A percentile compares a stretch with the other conserved stretches of the same genome.
phyloP scores from a whole-genome alignment of 2,113 vertebrate genomes.

The Apteryx owenii region DNA sequence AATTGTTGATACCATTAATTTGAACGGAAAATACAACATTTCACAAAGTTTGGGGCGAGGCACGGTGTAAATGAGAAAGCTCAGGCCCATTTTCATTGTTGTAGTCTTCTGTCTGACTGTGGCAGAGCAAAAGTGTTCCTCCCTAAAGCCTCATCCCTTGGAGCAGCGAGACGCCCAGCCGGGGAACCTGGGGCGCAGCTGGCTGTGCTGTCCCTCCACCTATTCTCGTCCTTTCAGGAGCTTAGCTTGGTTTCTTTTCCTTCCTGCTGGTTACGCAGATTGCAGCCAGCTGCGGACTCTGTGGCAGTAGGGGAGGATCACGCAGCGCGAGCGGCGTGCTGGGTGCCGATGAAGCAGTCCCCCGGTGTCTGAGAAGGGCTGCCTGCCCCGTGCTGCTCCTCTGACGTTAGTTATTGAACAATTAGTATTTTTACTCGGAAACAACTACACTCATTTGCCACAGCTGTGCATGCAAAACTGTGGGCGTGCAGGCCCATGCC shows the following conservation, averaged over 20 bases:
- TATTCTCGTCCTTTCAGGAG: background rate
- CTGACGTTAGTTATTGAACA: background rate
- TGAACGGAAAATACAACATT: background rate
- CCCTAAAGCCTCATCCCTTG: background rate
- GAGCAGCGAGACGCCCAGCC: background rate
- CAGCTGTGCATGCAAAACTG: background rate
- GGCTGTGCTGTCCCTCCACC: background rate
- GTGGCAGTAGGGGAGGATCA: background rate
- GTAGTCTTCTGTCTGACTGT: background rate
- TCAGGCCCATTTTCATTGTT: background rate
- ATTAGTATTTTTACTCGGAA: background rate
- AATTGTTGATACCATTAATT: background rate
- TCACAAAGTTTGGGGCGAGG: background rate
- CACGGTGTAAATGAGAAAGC: background rate
- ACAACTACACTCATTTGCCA: background rate
- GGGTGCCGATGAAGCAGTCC: background rate
- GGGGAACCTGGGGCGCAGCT: background rate
- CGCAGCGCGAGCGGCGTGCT: background rate
- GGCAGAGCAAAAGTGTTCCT: background rate
- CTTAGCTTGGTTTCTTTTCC: background rate
- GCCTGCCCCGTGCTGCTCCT: background rate
- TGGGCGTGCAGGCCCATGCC: background rate
- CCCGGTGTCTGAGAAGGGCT: background rate
- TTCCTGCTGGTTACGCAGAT: background rate
- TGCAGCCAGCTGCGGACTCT: background rate